These are phyloP conservation scores for Pelobates fuscus DNA, from an alignment of 2,113 vertebrate genomes.

Conservation along the genomic window DNA sequence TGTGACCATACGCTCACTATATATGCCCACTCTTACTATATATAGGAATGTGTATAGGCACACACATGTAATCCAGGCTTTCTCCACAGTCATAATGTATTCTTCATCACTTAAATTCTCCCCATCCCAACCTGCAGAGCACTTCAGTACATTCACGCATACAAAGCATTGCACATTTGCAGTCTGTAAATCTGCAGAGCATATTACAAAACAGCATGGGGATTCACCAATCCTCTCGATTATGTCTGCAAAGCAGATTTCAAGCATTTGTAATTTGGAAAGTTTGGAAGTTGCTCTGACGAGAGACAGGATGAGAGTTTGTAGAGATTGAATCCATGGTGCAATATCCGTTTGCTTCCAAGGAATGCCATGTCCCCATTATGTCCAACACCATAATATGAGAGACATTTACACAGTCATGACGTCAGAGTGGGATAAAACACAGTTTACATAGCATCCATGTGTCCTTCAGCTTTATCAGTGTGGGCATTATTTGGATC, in stretches of 20 bases:
- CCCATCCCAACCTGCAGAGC: conserved; percentile 1
- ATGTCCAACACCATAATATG: background rate
- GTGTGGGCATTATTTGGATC: background rate
- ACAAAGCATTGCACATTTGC: background rate
- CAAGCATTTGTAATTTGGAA: background rate
- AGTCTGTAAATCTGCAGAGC: background rate
- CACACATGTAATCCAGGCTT: background rate
- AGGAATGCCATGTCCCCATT: background rate
- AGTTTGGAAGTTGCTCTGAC: background rate
- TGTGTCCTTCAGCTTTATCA: background rate
- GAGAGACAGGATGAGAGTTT: background rate
- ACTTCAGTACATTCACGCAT: background rate
- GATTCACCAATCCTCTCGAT: conserved; percentile 1
- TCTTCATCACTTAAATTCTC: background rate
- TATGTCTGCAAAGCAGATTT: conserved; percentile 1
- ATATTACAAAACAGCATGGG: background rate
- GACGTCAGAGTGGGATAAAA: background rate
- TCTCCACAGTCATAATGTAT: conserved; percentile 2
- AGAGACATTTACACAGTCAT: background rate
- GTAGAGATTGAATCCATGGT: background rate
- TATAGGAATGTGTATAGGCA: conserved; percentile 2
- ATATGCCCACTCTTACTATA: conserved; percentile 19
- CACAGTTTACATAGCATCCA: background rate
- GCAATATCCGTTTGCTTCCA: background rate
- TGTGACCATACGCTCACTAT: conserved; percentile 19